Evolutionary conservation across 2,797 vertebrate genomes (phyloP).

Genomic region (Brotogeris chrysoptera): DNA sequence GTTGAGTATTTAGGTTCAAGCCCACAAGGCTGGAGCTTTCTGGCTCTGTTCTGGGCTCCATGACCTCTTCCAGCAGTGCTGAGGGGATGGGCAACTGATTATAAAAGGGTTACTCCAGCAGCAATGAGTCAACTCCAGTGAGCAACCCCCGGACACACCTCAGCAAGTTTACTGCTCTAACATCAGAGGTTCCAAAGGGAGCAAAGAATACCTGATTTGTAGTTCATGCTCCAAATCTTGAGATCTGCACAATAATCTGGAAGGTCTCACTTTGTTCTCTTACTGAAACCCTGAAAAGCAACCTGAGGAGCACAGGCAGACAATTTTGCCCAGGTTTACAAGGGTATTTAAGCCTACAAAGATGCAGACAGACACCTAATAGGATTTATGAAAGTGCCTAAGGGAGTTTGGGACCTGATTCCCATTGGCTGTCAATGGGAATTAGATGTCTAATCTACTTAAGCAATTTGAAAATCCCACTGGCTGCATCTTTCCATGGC

Average conservation of each 20-base stretch:
- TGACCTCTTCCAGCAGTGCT: neutral
- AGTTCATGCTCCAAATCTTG: neutral
- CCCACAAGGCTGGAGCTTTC: neutral
- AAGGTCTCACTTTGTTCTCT: neutral
- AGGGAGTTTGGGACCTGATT: conserved; percentile 62
- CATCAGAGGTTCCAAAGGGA: neutral
- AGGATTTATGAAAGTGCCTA: conserved; percentile 61
- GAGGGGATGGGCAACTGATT: neutral
- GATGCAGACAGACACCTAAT: conserved; percentile 59
- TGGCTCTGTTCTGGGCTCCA: neutral
- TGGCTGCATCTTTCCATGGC: conserved; percentile 66
- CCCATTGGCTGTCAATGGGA: conserved; percentile 64
- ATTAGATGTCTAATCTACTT: conserved; percentile 66
- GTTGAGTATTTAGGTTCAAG: neutral
- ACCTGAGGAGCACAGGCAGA: neutral
- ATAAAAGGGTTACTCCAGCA: neutral
- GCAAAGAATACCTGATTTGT: neutral
- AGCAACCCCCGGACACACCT: neutral
- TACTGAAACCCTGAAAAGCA: neutral
- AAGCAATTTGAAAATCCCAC: conserved; percentile 62
- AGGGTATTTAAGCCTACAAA: conserved; percentile 42
- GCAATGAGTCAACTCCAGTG: neutral
- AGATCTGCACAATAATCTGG: neutral
- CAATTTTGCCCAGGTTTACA: conserved; percentile 18
- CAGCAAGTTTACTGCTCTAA: neutral